These are phyloP conservation scores for Xyliphius kryptos DNA, from an alignment of 2,113 vertebrate species.

Conservation along the genomic window DNA sequence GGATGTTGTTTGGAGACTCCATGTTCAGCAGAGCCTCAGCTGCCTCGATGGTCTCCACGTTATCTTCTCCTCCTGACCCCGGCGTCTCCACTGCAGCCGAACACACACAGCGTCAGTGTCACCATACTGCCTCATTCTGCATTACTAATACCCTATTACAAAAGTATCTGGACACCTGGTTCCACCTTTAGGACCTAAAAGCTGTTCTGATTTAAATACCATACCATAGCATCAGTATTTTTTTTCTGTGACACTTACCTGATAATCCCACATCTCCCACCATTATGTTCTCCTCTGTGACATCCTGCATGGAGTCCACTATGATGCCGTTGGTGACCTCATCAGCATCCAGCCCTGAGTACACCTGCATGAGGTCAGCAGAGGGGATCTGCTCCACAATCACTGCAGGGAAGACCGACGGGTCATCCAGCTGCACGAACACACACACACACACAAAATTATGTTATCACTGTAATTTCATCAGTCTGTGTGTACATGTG, in stretches of 20 bases:
- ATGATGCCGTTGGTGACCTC: slow-evolving; percentile 74
- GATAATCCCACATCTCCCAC: slow-evolving; percentile 69
- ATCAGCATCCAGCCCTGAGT: slow-evolving; percentile 77
- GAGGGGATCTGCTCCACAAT: slow-evolving; percentile 81
- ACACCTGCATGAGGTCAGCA: slow-evolving; percentile 78
- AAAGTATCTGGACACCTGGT: too few relatives aligned
- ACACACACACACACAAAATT: neutral
- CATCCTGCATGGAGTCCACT: slow-evolving; percentile 70
- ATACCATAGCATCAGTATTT: too few relatives aligned
- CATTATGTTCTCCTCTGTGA: slow-evolving; percentile 71
- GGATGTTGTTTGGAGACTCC: slow-evolving; percentile 78
- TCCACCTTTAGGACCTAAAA: too few relatives aligned
- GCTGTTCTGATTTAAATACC: too few relatives aligned
- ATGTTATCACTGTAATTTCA: neutral
- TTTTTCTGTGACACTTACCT: slow-evolving; percentile 52
- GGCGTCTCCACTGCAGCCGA: slow-evolving; percentile 52
- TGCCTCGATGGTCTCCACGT: slow-evolving; percentile 67
- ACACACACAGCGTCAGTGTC: neutral
- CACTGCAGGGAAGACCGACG: slow-evolving; percentile 78
- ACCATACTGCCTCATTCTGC: too few relatives aligned
- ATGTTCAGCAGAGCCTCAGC: slow-evolving; percentile 76
- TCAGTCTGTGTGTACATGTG: too few relatives aligned
- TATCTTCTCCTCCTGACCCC: slow-evolving; percentile 65
- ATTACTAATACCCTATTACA: neutral
- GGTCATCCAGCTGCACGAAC: slow-evolving; percentile 71